Conservation (phyloP, 2,797 vertebrate species). For the Melanotaenia nigrans region DNA sequence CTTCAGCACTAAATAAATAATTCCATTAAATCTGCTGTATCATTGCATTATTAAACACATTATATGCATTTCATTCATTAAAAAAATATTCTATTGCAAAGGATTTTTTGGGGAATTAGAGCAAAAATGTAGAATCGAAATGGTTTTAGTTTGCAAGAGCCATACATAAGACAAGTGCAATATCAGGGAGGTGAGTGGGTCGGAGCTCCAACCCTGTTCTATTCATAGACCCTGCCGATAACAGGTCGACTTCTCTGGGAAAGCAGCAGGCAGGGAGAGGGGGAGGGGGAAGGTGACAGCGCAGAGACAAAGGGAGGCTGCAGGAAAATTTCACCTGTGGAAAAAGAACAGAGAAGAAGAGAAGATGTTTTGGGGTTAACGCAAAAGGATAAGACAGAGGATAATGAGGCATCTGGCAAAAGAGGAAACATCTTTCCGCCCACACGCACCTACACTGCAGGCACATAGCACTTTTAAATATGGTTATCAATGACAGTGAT, state of each 20-base stretch:
- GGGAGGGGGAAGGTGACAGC: conserved; percentile 39
- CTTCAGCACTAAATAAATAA: neutral
- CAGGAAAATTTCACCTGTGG: conserved; percentile 72
- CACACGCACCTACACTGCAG: conserved; percentile 42
- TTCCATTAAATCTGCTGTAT: conserved; percentile 4
- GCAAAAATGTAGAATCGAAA: conserved; percentile 27
- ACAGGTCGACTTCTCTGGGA: conserved; percentile 76
- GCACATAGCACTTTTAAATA: conserved; percentile 20
- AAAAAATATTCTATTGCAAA: neutral
- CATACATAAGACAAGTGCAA: conserved; percentile 69
- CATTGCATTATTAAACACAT: conserved; percentile 7
- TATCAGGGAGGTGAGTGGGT: conserved; percentile 71
- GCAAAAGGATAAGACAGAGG: conserved; percentile 38
- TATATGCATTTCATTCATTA: neutral
- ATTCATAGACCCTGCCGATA: conserved; percentile 77
- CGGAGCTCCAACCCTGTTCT: conserved; percentile 63
- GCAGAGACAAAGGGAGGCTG: conserved; percentile 64
- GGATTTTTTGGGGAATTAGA: conserved; percentile 13
- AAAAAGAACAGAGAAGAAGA: conserved; percentile 41
- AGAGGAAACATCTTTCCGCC: conserved; percentile 37
- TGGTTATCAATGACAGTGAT: conserved; percentile 41
- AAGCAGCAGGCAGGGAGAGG: conserved; percentile 52
- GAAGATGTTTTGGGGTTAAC: conserved; percentile 34
- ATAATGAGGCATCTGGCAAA: conserved; percentile 40
- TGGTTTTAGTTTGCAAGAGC: conserved; percentile 51